Conservation (phyloP, 2,888 invertebrate genomes). For the Chrysolina americana region DNA sequence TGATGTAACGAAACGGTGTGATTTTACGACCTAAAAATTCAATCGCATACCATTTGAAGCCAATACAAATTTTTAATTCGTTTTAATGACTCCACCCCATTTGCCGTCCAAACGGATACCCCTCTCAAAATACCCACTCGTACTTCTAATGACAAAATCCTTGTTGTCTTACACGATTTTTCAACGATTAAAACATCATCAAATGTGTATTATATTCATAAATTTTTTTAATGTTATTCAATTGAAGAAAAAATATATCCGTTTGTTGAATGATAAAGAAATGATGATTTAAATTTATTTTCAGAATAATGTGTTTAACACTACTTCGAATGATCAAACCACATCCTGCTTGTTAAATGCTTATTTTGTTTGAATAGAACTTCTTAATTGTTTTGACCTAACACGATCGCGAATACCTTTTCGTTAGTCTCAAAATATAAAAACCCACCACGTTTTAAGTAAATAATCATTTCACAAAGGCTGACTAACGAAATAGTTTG, state of each 20-base stretch:
- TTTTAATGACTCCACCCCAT: no score
- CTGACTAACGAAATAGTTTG: no score
- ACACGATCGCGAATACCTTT: conserved; percentile 6
- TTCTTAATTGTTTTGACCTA: conserved; percentile 15
- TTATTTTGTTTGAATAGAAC: background rate
- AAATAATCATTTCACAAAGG: background rate
- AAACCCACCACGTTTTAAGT: background rate
- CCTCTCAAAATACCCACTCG: no score
- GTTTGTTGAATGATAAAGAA: background rate
- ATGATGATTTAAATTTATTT: conserved; percentile 4
- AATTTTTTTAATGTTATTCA: background rate
- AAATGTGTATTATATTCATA: no score
- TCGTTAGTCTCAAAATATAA: background rate
- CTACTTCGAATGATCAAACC: conserved; percentile 3
- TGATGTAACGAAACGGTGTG: no score
- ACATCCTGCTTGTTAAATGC: conserved; percentile 7
- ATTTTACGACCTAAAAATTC: no score
- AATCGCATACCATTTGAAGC: no score
- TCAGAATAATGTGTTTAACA: conserved; percentile 3
- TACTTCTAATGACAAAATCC: no score
- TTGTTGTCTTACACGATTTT: no score
- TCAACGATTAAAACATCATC: no score
- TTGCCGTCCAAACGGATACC: no score
- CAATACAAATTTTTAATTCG: no score
- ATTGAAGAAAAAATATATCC: conserved; percentile 5